Percentiles rank a stretch among this genome's conserved stretches.
These are phyloP conservation scores for Empidonax traillii DNA, from an alignment of 2,113 vertebrate species.

Conservation along the genomic window DNA sequence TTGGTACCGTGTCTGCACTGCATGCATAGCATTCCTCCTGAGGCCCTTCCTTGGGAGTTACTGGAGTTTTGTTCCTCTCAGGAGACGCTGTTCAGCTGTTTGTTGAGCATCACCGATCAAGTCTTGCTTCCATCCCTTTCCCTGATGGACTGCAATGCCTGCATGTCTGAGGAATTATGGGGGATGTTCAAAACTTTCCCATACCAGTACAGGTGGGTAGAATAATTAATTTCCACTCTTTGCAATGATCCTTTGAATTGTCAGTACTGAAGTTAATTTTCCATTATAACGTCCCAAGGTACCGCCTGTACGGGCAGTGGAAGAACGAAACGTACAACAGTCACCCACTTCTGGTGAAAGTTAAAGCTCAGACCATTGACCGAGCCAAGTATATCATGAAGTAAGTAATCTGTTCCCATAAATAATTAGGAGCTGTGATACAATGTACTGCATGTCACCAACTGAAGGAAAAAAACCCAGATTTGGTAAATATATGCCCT, in stretches of 20 bases:
- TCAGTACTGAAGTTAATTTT: neutral
- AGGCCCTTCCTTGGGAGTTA: neutral
- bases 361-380: slow-evolving; percentile 97
- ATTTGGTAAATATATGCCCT: neutral
- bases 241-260: neutral
- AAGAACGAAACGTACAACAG: slow-evolving; percentile 96
- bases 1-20: neutral
- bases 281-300: slow-evolving; percentile 73
- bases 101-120: slow-evolving; percentile 87
- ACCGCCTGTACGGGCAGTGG: slow-evolving; percentile 97
- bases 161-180: slow-evolving; percentile 95
- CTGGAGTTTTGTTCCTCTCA: slow-evolving; percentile 42
- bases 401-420: slow-evolving; percentile 77
- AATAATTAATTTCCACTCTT: neutral
- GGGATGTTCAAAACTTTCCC: slow-evolving; percentile 95
- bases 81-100: slow-evolving; percentile 87
- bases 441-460: neutral
- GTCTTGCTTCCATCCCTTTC: slow-evolving; percentile 88
- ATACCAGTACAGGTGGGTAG: slow-evolving; percentile 88
- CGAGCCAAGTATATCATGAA: slow-evolving; percentile 96
- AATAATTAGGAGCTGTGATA: neutral
- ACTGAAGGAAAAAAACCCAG: neutral
- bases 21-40: neutral
- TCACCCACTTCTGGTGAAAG: slow-evolving; percentile 94
- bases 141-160: slow-evolving; percentile 92